These are phyloP conservation scores for Sinohyriopsis cumingii DNA, from an alignment of 2,888 invertebrate species.

Conservation along the genomic window DNA sequence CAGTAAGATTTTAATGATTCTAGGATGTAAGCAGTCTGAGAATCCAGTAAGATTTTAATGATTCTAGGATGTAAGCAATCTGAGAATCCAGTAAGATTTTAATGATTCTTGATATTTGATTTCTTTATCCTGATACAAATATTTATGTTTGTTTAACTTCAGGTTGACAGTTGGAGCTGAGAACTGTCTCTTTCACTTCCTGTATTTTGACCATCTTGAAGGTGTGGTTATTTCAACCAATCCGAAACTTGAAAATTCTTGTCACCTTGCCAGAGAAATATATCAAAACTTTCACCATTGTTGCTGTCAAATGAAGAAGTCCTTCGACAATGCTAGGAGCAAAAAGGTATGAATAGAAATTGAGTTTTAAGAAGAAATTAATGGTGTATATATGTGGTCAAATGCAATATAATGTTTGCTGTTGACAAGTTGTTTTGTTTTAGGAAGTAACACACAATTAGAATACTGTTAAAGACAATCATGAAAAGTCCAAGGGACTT, in stretches of 20 bases:
- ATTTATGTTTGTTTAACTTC: slow-evolving; percentile 14
- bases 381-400: background rate
- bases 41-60: slow-evolving; percentile 3
- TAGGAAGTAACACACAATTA: background rate
- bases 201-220: slow-evolving; percentile 82
- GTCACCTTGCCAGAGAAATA: slow-evolving; percentile 75
- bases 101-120: background rate
- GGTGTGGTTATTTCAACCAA: slow-evolving; percentile 80
- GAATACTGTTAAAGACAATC: too few species aligned
- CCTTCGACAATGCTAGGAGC: slow-evolving; percentile 81
- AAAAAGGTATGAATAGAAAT: slow-evolving; percentile 73
- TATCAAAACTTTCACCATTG: slow-evolving; percentile 81
- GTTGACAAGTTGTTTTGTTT: background rate
- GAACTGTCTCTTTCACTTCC: slow-evolving; percentile 84
- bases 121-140: slow-evolving; percentile 2
- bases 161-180: slow-evolving; percentile 79
- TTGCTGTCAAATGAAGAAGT: slow-evolving; percentile 82
- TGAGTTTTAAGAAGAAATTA: background rate
- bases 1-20: background rate
- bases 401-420: background rate
- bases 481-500: too few species aligned
- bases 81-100: background rate
- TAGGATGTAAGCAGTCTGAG: too few species aligned
- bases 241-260: slow-evolving; percentile 27
- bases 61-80: too few species aligned